A percentile compares a stretch with the other conserved stretches of the same genome.
Conservation (phyloP, 2,888 invertebrate genomes). For the Agrochola lota region DNA sequence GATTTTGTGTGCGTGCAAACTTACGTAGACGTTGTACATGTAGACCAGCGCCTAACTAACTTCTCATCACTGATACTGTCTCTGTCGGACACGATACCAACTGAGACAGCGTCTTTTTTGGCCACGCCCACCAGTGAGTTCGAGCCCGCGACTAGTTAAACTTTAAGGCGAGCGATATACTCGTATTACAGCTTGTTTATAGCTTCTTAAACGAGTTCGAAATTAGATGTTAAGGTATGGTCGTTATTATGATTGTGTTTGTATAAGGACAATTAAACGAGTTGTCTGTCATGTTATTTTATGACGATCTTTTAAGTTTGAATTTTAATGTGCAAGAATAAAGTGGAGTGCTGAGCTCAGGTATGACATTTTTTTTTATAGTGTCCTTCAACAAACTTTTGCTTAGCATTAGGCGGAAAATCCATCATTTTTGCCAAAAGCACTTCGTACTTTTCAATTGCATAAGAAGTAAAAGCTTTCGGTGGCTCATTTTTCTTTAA, state of each 20-base stretch:
- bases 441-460: background rate
- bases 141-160: no score
- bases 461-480: background rate
- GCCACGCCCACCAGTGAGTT: no score
- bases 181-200: constrained; percentile 25
- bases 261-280: constrained; percentile 1
- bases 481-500: background rate
- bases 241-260: constrained; percentile 5
- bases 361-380: background rate
- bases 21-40: no score
- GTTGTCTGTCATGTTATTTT: background rate
- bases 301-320: background rate
- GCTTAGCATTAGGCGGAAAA: no score
- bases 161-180: constrained; percentile 22
- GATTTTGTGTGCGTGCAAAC: no score
- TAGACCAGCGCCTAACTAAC: no score
- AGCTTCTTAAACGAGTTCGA: constrained; percentile 23
- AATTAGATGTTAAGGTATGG: constrained; percentile 29
- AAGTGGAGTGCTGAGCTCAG: background rate
- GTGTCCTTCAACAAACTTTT: background rate
- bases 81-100: no score
- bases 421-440: background rate
- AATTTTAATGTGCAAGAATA: background rate
- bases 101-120: no score
- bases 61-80: no score